Conservation (phyloP, 2,113 vertebrate species). For the Elachura formosa region DNA sequence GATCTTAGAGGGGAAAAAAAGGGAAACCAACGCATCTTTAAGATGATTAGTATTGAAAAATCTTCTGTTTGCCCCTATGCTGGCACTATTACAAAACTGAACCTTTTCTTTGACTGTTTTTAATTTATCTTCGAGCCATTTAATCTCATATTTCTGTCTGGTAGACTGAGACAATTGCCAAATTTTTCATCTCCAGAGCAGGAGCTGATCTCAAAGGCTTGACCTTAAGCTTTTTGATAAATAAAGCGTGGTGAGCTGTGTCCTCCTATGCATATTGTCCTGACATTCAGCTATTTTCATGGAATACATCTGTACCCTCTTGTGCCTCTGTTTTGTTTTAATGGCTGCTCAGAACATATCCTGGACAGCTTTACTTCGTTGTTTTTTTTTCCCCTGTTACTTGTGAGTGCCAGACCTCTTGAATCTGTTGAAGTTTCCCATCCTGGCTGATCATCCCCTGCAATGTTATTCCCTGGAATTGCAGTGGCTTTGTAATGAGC, state of each 20-base stretch:
- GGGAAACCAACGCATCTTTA: neutral
- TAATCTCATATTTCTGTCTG: conserved; percentile 40
- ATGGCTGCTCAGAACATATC: neutral
- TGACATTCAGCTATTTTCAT: neutral
- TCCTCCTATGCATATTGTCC: neutral
- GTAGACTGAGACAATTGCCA: neutral
- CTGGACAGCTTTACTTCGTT: neutral
- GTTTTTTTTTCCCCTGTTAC: neutral
- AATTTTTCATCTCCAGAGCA: neutral
- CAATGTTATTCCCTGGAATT: neutral
- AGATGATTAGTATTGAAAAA: conserved; percentile 4
- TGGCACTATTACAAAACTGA: neutral
- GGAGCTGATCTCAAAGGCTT: neutral
- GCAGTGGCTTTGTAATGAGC: neutral
- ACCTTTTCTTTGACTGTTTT: neutral
- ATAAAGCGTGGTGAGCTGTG: neutral
- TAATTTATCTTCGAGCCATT: conserved; percentile 19
- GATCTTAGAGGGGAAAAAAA: neutral
- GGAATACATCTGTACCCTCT: neutral
- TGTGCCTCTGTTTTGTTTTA: neutral
- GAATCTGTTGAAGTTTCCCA: neutral
- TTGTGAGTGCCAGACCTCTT: neutral
- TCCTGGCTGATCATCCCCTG: neutral
- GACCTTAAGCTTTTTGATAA: conserved; percentile 35
- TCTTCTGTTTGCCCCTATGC: neutral